phyloP scores from a whole-genome alignment of 2,888 invertebrate species.

The Eudasyphora cyanicolor region DNA sequence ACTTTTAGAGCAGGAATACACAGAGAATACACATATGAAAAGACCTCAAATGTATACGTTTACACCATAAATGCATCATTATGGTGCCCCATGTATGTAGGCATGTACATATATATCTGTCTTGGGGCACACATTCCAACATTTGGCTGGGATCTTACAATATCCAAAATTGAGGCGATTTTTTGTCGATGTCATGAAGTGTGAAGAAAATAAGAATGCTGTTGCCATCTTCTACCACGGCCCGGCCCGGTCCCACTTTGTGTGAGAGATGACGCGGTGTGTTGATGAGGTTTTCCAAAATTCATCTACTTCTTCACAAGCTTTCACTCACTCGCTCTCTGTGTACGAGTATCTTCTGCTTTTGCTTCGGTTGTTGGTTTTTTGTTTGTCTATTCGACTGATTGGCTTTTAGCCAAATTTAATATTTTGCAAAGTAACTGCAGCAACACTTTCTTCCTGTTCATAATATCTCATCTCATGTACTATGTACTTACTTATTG shows the following conservation, averaged over 20 bases:
- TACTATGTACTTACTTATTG: neutral
- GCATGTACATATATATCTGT: neutral
- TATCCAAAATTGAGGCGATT: neutral
- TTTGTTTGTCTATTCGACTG: constrained; percentile 8
- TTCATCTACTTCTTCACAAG: neutral
- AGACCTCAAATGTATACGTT: neutral
- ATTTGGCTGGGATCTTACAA: constrained; percentile 30
- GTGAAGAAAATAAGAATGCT: neutral
- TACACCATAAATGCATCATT: neutral
- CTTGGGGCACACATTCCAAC: neutral
- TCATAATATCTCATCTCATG: constrained; percentile 22
- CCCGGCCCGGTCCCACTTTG: neutral
- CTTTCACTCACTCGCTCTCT: neutral
- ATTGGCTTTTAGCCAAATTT: constrained; percentile 21
- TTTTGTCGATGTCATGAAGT: neutral
- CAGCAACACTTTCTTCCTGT: constrained; percentile 38
- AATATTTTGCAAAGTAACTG: constrained; percentile 13
- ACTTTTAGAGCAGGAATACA: neutral
- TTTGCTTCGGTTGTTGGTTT: neutral
- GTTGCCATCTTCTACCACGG: neutral
- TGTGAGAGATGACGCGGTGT: neutral
- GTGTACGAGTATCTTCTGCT: constrained; percentile 10
- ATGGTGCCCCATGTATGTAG: neutral
- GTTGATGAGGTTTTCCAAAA: neutral
- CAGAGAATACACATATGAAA: constrained; percentile 1